phyloP scores from a whole-genome alignment of 2,797 vertebrate species.

The Cheirogaleus major region DNA sequence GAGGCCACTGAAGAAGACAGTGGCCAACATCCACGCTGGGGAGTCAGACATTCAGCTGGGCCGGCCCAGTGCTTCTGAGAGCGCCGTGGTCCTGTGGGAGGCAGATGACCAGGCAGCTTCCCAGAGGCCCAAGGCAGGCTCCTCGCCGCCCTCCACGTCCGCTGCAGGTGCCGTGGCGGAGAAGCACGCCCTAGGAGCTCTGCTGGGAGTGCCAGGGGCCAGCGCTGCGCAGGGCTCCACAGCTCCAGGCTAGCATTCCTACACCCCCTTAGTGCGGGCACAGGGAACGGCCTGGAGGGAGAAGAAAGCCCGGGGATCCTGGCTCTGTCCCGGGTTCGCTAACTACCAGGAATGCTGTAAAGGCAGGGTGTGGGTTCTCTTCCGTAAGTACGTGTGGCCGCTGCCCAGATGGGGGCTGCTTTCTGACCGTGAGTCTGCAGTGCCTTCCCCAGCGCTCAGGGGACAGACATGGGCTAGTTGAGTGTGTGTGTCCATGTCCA shows the following conservation, averaged over 20 bases:
- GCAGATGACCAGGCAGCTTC: background rate
- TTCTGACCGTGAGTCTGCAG: background rate
- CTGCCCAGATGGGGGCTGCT: background rate
- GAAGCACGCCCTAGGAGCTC: background rate
- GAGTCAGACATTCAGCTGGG: background rate
- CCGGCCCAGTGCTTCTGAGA: background rate
- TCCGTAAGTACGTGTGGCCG: accelerated
- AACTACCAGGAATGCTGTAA: too few relatives aligned
- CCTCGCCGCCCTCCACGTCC: too few relatives aligned
- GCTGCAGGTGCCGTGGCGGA: background rate
- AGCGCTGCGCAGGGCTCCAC: background rate
- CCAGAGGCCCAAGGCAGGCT: background rate
- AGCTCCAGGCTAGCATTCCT: background rate
- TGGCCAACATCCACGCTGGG: background rate
- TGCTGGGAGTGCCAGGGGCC: background rate
- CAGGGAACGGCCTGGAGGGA: background rate
- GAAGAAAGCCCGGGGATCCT: background rate
- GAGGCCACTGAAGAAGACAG: background rate
- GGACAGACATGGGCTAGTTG: accelerated
- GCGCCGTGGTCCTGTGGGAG: background rate
- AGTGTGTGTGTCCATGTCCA: background rate
- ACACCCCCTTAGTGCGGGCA: background rate
- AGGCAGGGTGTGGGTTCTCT: background rate
- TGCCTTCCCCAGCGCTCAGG: background rate
- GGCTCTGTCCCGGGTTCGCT: accelerated